These are phyloP conservation scores for Apis dorsata DNA, from an alignment of 1,140 invertebrate genomes.

Conservation along the genomic window DNA sequence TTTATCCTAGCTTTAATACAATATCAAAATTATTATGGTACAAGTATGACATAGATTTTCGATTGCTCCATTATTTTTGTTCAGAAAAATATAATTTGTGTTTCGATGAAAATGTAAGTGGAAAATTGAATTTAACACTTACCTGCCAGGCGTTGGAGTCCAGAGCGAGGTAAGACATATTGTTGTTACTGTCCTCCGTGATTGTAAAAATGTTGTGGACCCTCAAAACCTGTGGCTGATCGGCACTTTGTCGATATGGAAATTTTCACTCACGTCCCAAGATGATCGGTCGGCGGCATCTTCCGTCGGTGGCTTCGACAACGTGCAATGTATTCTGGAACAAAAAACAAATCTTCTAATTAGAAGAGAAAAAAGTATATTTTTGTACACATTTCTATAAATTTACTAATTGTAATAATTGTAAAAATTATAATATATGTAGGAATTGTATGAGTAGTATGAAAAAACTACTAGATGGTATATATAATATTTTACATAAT, in stretches of 20 bases:
- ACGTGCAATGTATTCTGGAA: conserved; percentile 46
- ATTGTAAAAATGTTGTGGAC: conserved; percentile 49
- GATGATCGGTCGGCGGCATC: conserved; percentile 59
- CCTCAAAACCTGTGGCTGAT: conserved; percentile 34
- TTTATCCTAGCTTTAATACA: no score
- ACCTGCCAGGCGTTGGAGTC: conserved; percentile 80
- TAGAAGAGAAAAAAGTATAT: background rate
- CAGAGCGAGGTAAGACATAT: conserved; percentile 79
- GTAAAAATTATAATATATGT: background rate
- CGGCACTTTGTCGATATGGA: conserved; percentile 47
- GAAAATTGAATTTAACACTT: conserved; percentile 53
- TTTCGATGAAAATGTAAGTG: background rate
- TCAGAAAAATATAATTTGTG: no score
- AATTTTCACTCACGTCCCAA: conserved; percentile 70
- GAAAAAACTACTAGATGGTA: no score
- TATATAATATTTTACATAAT: background rate
- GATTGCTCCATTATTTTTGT: background rate
- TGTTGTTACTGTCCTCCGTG: conserved; percentile 69
- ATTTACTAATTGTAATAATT: background rate
- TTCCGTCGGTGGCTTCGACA: conserved; percentile 59
- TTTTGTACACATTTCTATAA: background rate
- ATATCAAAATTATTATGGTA: background rate
- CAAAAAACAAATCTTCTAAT: background rate
- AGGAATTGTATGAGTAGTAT: no score
- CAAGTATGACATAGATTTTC: background rate